Conservation (phyloP, 1,140 invertebrate species). For the Bombus confusus region DNA sequence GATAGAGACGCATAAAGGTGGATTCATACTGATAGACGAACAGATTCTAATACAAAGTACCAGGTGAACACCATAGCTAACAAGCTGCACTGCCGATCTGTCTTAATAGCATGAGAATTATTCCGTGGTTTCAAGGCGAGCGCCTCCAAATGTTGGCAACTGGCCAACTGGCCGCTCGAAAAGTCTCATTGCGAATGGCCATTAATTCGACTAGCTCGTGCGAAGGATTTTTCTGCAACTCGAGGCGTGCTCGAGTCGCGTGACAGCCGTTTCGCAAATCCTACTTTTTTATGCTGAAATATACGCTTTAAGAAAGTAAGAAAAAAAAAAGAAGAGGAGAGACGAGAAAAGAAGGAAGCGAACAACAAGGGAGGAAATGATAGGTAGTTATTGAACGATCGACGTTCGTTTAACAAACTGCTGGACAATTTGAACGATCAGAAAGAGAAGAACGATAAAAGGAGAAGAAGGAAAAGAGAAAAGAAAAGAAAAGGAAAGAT, state of each 20-base stretch:
- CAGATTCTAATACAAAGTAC: no score
- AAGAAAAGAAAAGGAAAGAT: background rate
- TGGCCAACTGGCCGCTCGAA: background rate
- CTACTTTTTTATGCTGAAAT: background rate
- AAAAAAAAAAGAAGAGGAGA: no score
- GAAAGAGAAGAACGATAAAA: no score
- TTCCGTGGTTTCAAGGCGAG: background rate
- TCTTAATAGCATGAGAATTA: no score
- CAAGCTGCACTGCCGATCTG: no score
- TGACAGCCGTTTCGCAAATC: background rate
- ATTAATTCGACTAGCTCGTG: slow-evolving; percentile 4
- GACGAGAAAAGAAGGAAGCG: background rate
- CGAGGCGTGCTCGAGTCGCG: background rate
- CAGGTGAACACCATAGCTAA: no score
- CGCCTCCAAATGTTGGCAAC: background rate
- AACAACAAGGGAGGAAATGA: background rate
- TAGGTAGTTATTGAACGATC: no score
- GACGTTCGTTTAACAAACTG: no score
- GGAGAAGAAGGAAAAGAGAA: background rate
- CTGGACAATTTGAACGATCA: no score
- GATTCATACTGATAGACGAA: no score
- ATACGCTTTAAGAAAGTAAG: background rate
- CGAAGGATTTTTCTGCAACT: background rate
- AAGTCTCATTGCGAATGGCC: background rate
- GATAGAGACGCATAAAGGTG: no score